Percentiles rank a stretch among this genome's conserved stretches.
phyloP scores from a whole-genome alignment of 2,888 invertebrate species.

The Aromia moschata region DNA sequence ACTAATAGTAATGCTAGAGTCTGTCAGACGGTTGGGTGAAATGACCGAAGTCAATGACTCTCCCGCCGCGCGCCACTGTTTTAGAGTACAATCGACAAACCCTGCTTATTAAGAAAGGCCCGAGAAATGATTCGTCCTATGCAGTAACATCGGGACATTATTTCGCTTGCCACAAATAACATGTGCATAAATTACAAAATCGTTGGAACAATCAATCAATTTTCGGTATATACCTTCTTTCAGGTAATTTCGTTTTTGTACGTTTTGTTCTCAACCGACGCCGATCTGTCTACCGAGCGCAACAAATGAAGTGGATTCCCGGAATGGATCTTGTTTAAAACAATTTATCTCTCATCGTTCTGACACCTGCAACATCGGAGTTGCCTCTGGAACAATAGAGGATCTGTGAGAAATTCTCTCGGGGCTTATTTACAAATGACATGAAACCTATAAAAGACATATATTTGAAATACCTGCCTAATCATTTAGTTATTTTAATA shows the following conservation, averaged over 20 bases:
- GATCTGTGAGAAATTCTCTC: constrained; percentile 30
- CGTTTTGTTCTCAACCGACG: constrained; percentile 24
- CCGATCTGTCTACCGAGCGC: constrained; percentile 40
- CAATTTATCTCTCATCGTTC: constrained; percentile 50
- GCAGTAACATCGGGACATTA: too few species aligned
- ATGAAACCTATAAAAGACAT: background rate
- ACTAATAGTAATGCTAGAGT: too few species aligned
- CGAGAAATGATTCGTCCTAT: too few species aligned
- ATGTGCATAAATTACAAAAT: background rate
- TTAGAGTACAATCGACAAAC: too few species aligned
- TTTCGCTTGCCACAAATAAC: background rate
- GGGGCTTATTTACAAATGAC: constrained; percentile 16
- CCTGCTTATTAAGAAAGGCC: too few species aligned
- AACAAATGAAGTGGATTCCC: constrained; percentile 46
- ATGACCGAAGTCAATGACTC: too few species aligned
- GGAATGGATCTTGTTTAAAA: constrained; percentile 44
- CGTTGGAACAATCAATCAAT: background rate
- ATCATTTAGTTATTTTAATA: too few species aligned
- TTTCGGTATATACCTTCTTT: background rate
- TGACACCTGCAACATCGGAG: constrained; percentile 45
- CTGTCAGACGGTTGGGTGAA: too few species aligned
- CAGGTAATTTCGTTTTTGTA: background rate
- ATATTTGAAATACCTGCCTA: background rate
- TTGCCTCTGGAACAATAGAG: constrained; percentile 33
- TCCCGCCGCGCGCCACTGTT: too few species aligned